Base-by-base conservation (phyloP, 2,113 vertebrate genomes). In the Megaleporinus macrocephalus region DNA sequence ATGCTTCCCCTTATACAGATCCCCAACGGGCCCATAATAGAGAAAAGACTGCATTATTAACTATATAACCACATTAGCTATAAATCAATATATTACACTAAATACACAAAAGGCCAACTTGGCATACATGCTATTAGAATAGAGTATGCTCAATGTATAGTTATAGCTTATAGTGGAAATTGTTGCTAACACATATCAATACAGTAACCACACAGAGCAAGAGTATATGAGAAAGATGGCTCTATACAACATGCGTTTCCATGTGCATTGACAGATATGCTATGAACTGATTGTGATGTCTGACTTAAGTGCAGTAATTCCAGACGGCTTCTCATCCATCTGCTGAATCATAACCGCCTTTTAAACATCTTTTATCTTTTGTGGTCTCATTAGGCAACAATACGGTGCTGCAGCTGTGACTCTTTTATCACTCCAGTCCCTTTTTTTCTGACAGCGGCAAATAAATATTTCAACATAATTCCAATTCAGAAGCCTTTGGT, bases 401-500 rank as follows among this genome's bases (percentile, higher is more conserved):
- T 71, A 55, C 5, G 66, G 51, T 41, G 22, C 66, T 16, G 41
- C 9, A 41, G n/a, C 69, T 7, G 24, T 51, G 70, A 55, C 24
- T 66, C 71, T 74, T 62, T 80, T 20, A 61, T 72, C 14, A 44
- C 74, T 27, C 15, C 7, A 12, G 16, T 15, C 53, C 27, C 49
- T 59, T 24, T 13, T 30, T 15, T 73, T 49, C 51, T n/a, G 70
- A 57, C 76, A 68, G 22, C 6, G 26, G 26, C 72, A 51, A 55
- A 78, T 83, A 47, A 79, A 83, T 74, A 79, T 61, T 61, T 83
- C 9, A 78, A 18, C 4, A 47, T 63, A 13, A 14, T 13, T n/a
- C 47, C 10, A 16, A 51, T 73, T 61, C 61, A 41, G 66, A 84
- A 47, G 62, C 41, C 22, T 51, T 33, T 11, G 9, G 41, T 30